These are phyloP conservation scores for Agrilus mali DNA, from an alignment of 2,888 invertebrate species.

Conservation along the genomic window DNA sequence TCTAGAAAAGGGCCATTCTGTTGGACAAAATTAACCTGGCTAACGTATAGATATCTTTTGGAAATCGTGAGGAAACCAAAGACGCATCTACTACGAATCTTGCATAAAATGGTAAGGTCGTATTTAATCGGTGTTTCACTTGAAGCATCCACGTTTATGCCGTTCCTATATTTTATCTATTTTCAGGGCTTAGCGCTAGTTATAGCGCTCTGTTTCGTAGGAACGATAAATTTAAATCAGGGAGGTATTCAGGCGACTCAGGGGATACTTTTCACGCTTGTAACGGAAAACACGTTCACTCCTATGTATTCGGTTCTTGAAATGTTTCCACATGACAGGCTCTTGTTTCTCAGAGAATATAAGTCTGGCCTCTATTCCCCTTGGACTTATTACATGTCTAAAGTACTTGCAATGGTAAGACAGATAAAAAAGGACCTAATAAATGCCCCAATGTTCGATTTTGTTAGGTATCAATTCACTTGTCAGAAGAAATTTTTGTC, in stretches of 20 bases:
- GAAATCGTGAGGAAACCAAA: constrained; percentile 70
- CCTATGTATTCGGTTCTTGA: constrained; percentile 85
- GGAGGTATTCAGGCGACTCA: constrained; percentile 78
- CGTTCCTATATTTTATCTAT: constrained; percentile 2
- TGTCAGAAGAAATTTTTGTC: no score
- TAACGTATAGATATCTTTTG: constrained; percentile 62
- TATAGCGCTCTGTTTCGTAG: constrained; percentile 75
- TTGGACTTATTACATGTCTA: constrained; percentile 67
- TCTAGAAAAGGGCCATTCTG: constrained; percentile 50
- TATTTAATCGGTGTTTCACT: background rate
- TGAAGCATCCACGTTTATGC: background rate
- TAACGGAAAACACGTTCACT: constrained; percentile 81
- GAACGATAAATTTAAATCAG: constrained; percentile 59
- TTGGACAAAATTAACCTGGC: constrained; percentile 59
- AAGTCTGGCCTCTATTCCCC: constrained; percentile 72
- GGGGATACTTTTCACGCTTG: constrained; percentile 76
- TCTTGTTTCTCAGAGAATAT: constrained; percentile 69
- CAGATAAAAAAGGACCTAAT: background rate
- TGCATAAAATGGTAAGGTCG: constrained; percentile 68
- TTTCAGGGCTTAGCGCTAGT: constrained; percentile 56
- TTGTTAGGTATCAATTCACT: background rate
- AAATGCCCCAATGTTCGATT: background rate
- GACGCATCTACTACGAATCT: constrained; percentile 59
- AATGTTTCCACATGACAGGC: constrained; percentile 69
- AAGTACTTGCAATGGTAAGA: constrained; percentile 67